A percentile compares a stretch with the other conserved stretches of the same genome.
phyloP scores from a whole-genome alignment of 2,113 vertebrate species.

The Engraulis encrasicolus region DNA sequence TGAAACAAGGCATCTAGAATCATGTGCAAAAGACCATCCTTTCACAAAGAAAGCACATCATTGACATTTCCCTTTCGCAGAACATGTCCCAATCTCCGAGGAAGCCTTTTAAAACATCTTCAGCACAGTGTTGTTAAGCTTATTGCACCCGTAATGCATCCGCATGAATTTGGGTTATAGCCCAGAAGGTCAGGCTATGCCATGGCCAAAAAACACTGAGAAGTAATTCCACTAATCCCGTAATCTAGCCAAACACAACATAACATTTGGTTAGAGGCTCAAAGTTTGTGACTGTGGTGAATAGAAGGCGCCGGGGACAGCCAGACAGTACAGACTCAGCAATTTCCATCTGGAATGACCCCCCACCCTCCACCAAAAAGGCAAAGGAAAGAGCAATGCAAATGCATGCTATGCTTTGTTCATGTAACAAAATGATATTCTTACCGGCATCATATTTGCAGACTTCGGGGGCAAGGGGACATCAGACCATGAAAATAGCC shows the following conservation, averaged over 20 bases:
- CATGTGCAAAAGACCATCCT: neutral
- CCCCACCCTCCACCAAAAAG: too few relatives aligned
- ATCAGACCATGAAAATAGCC: constrained; percentile 38
- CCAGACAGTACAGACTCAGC: neutral
- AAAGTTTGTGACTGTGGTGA: neutral
- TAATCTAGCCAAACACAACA: neutral
- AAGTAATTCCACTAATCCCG: constrained; percentile 4
- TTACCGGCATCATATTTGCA: constrained; percentile 56
- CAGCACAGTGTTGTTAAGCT: neutral
- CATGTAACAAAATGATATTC: neutral
- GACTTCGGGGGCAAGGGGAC: constrained; percentile 43
- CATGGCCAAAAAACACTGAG: neutral
- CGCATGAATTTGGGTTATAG: neutral
- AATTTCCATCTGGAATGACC: too few relatives aligned
- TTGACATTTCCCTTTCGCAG: neutral
- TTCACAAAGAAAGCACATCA: neutral
- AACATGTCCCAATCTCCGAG: neutral
- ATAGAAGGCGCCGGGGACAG: too few relatives aligned
- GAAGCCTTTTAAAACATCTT: neutral
- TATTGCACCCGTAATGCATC: neutral
- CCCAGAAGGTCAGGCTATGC: neutral
- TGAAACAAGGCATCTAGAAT: neutral
- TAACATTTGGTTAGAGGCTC: neutral
- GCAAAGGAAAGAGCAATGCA: neutral
- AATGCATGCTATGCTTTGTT: neutral